Evolutionary conservation across 2,797 vertebrate species (phyloP), one percentile per base, ranked within the genome.

Genomic region (Neosilurus mollespiculum): DNA sequence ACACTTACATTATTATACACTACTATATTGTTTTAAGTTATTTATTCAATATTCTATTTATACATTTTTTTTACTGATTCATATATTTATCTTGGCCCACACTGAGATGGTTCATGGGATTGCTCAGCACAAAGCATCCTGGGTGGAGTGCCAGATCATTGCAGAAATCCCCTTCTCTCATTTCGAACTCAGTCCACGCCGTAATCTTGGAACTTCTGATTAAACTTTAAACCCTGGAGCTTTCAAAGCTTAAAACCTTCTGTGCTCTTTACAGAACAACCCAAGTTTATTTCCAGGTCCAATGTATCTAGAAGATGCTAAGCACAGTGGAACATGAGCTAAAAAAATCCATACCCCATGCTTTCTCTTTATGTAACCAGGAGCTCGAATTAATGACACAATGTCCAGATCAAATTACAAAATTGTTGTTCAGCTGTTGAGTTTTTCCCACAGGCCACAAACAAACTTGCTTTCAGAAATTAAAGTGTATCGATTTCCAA

Each of bases 401-500:
- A 26, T 26, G 15, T 58, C 16, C 72, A 26, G 62, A 78, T 62
- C 10, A 49, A 78, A 78, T 43, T 62, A 49, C 37, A 22, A 24
- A 24, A 58, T 10, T 24, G 34, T n/a, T 62, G 58, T 49, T 22
- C 34, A 34, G 56, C 43, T 61, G 56, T 9, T 7, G 58, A n/a
- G 58, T n/a, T 49, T 77, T 43, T 24, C 58, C 56, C 75, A 24
- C 34, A 78, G 75, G 75, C 75, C 3, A 49, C 14, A 18, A 62
- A 49, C 9, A 62, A 78, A 43, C 58, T 49, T 62, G 20, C 34
- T 62, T 78, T 62, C 58, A 16, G 22, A 78, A 78, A 78, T 78
- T 15, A 62, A 62, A 62, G 30, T n/a, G 22, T 49, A 78, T 78
- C 7, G 58, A 78, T 78, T 78, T 78, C 20, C 12, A 61, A 43